phyloP scores from a whole-genome alignment of 1,140 invertebrate genomes.

The Uloborus diversus region DNA sequence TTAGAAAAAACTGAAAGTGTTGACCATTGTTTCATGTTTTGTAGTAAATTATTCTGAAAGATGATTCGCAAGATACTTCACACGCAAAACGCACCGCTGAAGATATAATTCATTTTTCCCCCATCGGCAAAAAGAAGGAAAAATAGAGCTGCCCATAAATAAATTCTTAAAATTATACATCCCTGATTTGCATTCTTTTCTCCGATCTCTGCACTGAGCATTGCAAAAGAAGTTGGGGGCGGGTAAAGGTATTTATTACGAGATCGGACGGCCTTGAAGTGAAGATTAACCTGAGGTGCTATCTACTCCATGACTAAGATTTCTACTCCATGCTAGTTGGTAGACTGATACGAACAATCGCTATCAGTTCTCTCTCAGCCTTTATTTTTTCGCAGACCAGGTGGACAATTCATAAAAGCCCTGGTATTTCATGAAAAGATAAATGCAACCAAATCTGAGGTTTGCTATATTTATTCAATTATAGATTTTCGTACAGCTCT shows the following conservation, averaged over 20 bases:
- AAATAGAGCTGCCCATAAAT: constrained; percentile 22
- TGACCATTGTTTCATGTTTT: no score
- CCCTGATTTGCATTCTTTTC: constrained; percentile 21
- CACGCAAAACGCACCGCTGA: no score
- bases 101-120: constrained; percentile 5
- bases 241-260: constrained; percentile 36
- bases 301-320: constrained; percentile 16
- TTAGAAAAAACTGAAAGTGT: no score
- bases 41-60: no score
- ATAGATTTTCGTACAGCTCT: no score
- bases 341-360: neutral
- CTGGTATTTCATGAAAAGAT: neutral
- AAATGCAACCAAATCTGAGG: no score
- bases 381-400: constrained; percentile 1
- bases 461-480: no score
- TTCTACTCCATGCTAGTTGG: neutral
- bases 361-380: neutral
- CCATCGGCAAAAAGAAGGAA: neutral
- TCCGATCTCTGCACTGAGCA: constrained; percentile 26
- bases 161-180: constrained; percentile 44
- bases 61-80: no score
- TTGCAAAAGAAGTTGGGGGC: constrained; percentile 39
- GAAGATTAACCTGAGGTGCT: constrained; percentile 25
- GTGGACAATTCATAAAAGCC: neutral
- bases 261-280: constrained; percentile 46